Evolutionary conservation across 2,797 vertebrate genomes (phyloP).

Genomic region (Bryconaethiops microstoma): DNA sequence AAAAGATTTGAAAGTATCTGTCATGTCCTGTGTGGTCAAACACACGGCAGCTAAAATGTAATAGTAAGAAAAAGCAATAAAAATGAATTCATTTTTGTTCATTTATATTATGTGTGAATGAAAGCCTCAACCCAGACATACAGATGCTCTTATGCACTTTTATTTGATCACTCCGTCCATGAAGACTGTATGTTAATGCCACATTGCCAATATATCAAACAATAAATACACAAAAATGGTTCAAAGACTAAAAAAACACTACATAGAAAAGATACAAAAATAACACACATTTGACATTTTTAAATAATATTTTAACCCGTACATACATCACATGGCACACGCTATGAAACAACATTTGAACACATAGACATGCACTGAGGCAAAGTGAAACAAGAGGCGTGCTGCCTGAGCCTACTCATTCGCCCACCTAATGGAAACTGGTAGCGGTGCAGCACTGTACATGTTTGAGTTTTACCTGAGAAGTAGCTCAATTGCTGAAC

Average conservation of each 20-base stretch:
- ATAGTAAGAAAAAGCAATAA: too few relatives aligned
- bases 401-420: constrained; percentile 34
- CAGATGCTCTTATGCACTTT: not conserved
- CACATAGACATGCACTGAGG: not conserved
- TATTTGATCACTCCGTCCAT: not conserved
- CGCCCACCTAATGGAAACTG: not conserved
- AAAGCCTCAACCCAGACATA: not conserved
- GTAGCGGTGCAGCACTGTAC: not conserved
- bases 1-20: too few relatives aligned
- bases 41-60: not conserved
- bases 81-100: too few relatives aligned
- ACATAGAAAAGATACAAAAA: not conserved
- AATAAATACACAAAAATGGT: not conserved
- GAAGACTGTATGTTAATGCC: not conserved
- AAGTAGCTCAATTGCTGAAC: not conserved
- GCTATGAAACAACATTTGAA: not conserved
- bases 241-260: not conserved
- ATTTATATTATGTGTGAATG: too few relatives aligned
- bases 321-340: not conserved
- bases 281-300: not conserved
- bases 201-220: not conserved
- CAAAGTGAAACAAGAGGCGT: constrained; percentile 33
- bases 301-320: not conserved
- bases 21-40: not conserved
- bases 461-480: not conserved